Conservation (phyloP, 2,797 vertebrate species). For the Mus spretus region DNA sequence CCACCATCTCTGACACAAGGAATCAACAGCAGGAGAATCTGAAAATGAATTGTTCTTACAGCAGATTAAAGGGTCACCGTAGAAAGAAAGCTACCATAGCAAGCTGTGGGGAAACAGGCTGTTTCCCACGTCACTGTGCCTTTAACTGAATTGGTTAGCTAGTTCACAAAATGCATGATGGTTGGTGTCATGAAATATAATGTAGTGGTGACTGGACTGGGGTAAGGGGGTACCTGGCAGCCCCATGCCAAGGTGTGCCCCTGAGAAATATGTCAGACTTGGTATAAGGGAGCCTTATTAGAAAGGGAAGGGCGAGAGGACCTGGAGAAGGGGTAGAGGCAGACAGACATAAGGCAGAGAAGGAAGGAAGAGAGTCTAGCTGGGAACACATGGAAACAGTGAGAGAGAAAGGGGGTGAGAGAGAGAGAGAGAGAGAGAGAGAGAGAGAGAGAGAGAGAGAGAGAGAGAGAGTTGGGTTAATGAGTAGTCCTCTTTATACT, state of each 20-base stretch:
- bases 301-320: not conserved
- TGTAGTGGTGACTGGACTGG: not conserved
- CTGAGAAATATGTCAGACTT: not conserved
- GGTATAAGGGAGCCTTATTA: not conserved
- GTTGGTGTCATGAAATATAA: not conserved
- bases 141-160: not conserved
- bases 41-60: slow-evolving; percentile 29
- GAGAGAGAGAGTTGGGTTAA: too few relatives aligned
- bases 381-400: not conserved
- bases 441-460: too few relatives aligned
- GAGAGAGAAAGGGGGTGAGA: too few relatives aligned
- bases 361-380: not conserved
- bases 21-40: slow-evolving; percentile 25
- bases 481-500: not conserved
- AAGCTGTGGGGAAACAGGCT: not conserved
- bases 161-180: not conserved
- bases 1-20: slow-evolving; percentile 1
- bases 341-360: not conserved
- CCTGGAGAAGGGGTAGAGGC: not conserved
- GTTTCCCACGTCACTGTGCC: not conserved
- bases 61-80: not conserved
- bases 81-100: not conserved
- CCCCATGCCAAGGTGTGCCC: not conserved
- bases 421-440: too few relatives aligned
- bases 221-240: not conserved